Conservation (phyloP, 2,888 invertebrate species). For the Hirtodrosophila confusa region DNA sequence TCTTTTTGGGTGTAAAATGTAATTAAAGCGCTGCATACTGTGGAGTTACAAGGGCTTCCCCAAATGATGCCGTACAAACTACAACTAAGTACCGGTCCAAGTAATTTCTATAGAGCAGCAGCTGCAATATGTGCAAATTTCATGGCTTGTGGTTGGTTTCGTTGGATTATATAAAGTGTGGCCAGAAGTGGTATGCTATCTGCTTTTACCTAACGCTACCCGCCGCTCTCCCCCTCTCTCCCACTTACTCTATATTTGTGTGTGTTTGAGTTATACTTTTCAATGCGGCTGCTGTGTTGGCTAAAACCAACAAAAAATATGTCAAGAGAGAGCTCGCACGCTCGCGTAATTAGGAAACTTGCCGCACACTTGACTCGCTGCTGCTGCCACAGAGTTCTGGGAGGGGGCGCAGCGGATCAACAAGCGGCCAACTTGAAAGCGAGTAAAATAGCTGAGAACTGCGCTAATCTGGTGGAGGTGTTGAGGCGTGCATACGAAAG, state of each 20-base stretch:
- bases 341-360: slow-evolving; percentile 76
- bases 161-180: slow-evolving; percentile 55
- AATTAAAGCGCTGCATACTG: slow-evolving; percentile 53
- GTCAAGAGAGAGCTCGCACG: slow-evolving; percentile 69
- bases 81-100: slow-evolving; percentile 48
- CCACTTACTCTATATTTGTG: not conserved
- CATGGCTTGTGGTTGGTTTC: slow-evolving; percentile 48
- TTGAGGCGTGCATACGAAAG: slow-evolving; percentile 32
- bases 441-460: slow-evolving; percentile 32
- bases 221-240: not conserved
- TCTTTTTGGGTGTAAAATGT: slow-evolving; percentile 56
- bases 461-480: slow-evolving; percentile 35
- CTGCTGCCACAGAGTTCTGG: slow-evolving; percentile 5
- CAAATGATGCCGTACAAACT: slow-evolving; percentile 52
- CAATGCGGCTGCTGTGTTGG: slow-evolving; percentile 34
- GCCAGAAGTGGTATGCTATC: slow-evolving; percentile 37
- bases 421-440: slow-evolving; percentile 35
- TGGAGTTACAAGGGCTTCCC: slow-evolving; percentile 31
- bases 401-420: slow-evolving; percentile 21
- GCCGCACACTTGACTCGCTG: slow-evolving; percentile 73
- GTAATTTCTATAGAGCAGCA: slow-evolving; percentile 43
- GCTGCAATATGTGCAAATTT: slow-evolving; percentile 48
- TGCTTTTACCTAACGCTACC: slow-evolving; percentile 1
- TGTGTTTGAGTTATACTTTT: slow-evolving; percentile 46
- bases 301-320: slow-evolving; percentile 56